Evolutionary conservation across 1,140 invertebrate genomes (phyloP), one percentile per base, ranked within the genome.

Genomic region (Schlechtendalia chinensis): DNA sequence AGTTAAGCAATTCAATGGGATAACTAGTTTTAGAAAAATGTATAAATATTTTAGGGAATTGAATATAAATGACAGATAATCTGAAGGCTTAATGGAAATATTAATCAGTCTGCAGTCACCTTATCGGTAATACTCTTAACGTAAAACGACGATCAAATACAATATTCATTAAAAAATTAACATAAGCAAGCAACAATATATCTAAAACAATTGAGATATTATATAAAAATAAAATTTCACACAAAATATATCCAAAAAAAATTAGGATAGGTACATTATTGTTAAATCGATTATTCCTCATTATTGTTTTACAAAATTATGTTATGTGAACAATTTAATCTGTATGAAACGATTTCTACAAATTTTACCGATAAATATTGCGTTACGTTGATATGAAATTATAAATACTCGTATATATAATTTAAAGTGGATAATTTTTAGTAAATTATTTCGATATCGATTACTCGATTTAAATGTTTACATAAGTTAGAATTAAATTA

Each of bases 71-170:
- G 22, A 58, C 22, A 24, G 2, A 24, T 58, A 6, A 5, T 58
- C 3, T 19, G 69, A 54, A 71, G 67, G 67, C 67, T 71, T 71
- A 71, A 71, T 53, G 47, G 47, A 72, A 72, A 72, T 72, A 54
- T 69, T 72, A 29, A 72, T 72, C 69, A 72, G 69, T 72, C 69
- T 72, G 69, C 47, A 29, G 50, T 72, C 69, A 72, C 45, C 69
- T 72, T 17, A 17, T 72, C 11, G 69, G 47, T 53, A 54, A 29
- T 53, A 53, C 45, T 53, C 47, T 53, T 72, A 69, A 69, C 65
- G 22, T 69, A 69, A 69, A 67, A 69, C 47, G 22, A 16, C 39
- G 63, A 71, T 53, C 50, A 53, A 53, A 71, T 27, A 71, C 22
- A 50, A 50, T 71, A 72, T 54, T 72, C 24, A 12, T 54, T 72